Percentiles rank a stretch among this genome's conserved stretches.
phyloP scores from a whole-genome alignment of 2,113 vertebrate genomes.

The Calyptommatus sinebrachiatus region DNA sequence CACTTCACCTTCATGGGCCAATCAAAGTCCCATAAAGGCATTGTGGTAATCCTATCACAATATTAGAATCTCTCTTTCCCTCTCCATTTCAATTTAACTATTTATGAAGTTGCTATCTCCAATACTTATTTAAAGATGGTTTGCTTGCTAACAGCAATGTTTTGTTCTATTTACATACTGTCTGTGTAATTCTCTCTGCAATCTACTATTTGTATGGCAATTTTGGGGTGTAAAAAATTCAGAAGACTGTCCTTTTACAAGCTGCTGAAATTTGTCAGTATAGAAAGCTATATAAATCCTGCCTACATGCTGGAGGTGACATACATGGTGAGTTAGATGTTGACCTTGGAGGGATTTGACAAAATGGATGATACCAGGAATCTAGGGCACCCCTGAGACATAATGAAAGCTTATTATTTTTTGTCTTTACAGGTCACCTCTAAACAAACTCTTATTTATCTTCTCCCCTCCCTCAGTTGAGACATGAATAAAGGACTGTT shows the following conservation, averaged over 20 bases:
- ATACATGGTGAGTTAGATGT: constrained; percentile 30
- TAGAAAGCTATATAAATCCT: constrained; percentile 24
- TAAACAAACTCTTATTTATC: constrained; percentile 4
- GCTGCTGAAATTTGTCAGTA: constrained; percentile 33
- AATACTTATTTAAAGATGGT: not conserved
- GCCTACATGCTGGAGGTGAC: constrained; percentile 23
- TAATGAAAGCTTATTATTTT: constrained; percentile 38
- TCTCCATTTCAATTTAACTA: too few species aligned
- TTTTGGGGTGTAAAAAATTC: constrained; percentile 23
- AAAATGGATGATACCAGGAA: constrained; percentile 42
- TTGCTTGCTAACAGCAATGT: not conserved
- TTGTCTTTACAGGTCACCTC: not conserved
- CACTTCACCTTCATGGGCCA: too few species aligned
- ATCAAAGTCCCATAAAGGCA: too few species aligned
- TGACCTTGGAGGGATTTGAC: constrained; percentile 51
- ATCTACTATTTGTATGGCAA: constrained; percentile 15
- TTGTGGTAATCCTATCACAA: too few species aligned
- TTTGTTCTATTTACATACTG: constrained; percentile 13
- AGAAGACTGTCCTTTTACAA: not conserved
- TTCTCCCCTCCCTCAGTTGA: not conserved
- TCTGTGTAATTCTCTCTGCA: constrained; percentile 4
- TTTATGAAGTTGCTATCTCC: not conserved
- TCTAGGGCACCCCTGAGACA: constrained; percentile 24
- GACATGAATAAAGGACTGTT: not conserved
- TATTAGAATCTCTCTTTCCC: too few species aligned